Conservation (phyloP, 2,888 invertebrate genomes). For the Phalera bucephala region DNA sequence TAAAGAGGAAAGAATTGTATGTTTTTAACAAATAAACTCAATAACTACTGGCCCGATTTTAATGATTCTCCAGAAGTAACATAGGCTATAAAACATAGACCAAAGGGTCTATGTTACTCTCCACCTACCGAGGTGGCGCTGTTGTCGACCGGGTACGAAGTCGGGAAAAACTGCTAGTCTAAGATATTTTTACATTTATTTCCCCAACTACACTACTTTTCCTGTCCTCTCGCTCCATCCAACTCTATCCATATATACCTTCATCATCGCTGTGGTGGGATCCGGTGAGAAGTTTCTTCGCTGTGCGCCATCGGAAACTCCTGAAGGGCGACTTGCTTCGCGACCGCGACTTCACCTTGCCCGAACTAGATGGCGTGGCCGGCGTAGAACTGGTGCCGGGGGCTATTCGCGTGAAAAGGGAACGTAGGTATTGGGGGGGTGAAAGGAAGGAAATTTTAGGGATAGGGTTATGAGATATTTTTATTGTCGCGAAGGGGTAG, state of each 20-base stretch:
- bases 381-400: conserved; percentile 70
- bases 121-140: too few species aligned
- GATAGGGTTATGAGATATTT: conserved; percentile 6
- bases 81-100: too few species aligned
- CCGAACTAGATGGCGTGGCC: conserved; percentile 78
- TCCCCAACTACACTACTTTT: too few species aligned
- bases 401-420: conserved; percentile 37
- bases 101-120: too few species aligned
- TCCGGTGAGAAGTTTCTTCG: conserved; percentile 86
- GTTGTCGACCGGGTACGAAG: too few species aligned
- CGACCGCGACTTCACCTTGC: conserved; percentile 91
- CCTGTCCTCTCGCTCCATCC: too few species aligned
- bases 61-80: too few species aligned
- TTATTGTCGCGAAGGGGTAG: conserved; percentile 8
- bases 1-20: too few species aligned
- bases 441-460: conserved; percentile 17
- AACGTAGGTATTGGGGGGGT: conserved; percentile 2
- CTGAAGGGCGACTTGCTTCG: conserved; percentile 97
- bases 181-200: too few species aligned
- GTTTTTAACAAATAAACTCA: too few species aligned
- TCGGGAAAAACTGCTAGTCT: too few species aligned
- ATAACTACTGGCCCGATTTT: too few species aligned
- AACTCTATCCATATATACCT: conserved; percentile 74
- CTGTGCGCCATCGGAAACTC: conserved; percentile 95
- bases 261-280: conserved; percentile 92